phyloP scores from a whole-genome alignment of 2,113 vertebrate species.

The Nesogale talazaci region DNA sequence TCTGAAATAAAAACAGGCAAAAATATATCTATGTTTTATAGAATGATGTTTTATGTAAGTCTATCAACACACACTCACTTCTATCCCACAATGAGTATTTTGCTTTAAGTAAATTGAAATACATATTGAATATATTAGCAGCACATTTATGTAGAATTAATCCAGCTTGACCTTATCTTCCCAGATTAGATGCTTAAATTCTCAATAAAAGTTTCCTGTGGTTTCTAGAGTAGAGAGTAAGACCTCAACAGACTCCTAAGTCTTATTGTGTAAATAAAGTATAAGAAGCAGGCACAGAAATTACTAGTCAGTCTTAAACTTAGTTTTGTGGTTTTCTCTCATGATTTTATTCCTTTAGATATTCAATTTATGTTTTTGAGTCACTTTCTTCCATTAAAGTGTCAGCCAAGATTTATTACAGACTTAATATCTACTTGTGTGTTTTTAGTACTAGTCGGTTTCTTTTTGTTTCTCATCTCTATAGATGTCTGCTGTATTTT shows the following conservation, averaged over 20 bases:
- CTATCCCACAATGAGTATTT: neutral
- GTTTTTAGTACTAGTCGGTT: neutral
- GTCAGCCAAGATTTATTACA: neutral
- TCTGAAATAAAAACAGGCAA: neutral
- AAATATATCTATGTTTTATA: neutral
- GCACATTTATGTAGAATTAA: neutral
- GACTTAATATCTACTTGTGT: neutral
- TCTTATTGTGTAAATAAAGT: neutral
- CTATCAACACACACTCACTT: neutral
- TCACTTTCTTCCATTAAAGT: neutral
- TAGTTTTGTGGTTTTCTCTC: neutral
- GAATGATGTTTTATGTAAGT: neutral
- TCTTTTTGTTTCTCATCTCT: neutral
- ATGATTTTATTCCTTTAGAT: constrained; percentile 28
- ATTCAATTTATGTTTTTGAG: neutral
- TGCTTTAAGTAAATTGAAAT: neutral
- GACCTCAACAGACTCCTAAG: neutral
- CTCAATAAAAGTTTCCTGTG: neutral
- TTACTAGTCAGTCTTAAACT: constrained; percentile 5
- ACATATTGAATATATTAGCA: neutral
- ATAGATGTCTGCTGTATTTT: neutral
- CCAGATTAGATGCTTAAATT: neutral
- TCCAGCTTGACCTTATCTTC: neutral
- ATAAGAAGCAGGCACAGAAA: neutral
- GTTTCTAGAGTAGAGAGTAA: neutral